Evolutionary conservation across 2,797 vertebrate genomes (phyloP).

Genomic region (Enteromius fasciolatus): DNA sequence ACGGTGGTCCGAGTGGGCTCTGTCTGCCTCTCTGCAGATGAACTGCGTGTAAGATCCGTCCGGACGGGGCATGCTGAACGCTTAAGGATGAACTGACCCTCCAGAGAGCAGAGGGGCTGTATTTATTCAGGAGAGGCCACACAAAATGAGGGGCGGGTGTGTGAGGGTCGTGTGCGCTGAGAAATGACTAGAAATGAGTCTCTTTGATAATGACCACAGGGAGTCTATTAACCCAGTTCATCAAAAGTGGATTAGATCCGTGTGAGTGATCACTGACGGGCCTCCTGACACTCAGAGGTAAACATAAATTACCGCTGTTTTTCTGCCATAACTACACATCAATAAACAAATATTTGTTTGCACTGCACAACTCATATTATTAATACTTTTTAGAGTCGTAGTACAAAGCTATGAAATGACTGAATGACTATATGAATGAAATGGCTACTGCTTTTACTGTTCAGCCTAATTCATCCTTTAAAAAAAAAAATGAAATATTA

Average conservation of each 20-base stretch:
- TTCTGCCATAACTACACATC: not conserved
- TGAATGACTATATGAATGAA: no score
- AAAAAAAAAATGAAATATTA: not conserved
- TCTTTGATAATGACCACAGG: constrained; percentile 66
- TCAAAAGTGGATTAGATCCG: constrained; percentile 84
- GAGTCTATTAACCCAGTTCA: constrained; percentile 78
- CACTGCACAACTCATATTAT: not conserved
- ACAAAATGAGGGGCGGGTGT: constrained; percentile 67
- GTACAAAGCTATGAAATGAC: not conserved
- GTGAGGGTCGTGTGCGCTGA: constrained; percentile 73
- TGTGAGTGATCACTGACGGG: constrained; percentile 66
- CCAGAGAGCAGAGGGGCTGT: constrained; percentile 48
- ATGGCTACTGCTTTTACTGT: not conserved
- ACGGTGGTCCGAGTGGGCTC: not conserved
- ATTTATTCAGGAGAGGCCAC: constrained; percentile 70
- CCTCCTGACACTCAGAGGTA: constrained; percentile 32
- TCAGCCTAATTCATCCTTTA: not conserved
- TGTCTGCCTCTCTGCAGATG: constrained; percentile 54
- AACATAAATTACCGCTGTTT: constrained; percentile 10
- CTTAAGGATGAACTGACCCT: constrained; percentile 42
- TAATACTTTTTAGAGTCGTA: not conserved
- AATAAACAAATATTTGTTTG: constrained; percentile 5
- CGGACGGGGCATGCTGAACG: constrained; percentile 60
- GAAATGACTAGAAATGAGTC: constrained; percentile 70
- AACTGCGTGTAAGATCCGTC: constrained; percentile 64